Base-by-base conservation (phyloP, 2,113 vertebrate species). In the Apteryx owenii region DNA sequence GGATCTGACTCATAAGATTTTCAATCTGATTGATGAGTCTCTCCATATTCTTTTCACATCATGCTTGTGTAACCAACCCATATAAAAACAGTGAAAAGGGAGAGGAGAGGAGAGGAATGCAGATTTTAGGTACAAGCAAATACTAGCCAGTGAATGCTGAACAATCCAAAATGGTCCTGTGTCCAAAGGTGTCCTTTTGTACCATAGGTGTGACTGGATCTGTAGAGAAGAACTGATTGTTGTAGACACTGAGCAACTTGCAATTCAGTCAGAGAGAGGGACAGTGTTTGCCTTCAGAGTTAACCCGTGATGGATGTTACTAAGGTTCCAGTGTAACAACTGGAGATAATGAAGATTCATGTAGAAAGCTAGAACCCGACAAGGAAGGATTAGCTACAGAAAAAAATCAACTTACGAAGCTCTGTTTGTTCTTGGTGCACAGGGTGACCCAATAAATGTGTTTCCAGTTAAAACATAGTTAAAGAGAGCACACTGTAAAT, bases 1-100 rank as follows among this genome's bases (percentile, higher is more conserved):
- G 77, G 70, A 90, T 81, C 51, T 85, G 81, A 78, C 40, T 78
- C 68, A 86, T 75, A 69, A 90, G 38, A 62, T 90, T 83, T 95
- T 80, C 50, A 31, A 0, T 75, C 75, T 93, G n/a, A 92, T 17
- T 71, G 83, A 90, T 86, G 42, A 75, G 38, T 58, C 36, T 82
- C 48, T 61, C 85, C 46, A 4, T 14, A 70, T 60, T 25, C 12
- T 92, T 88, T 92, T 69, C 28, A 56, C 46, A 79, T 60, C 42
- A 46, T 31, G 73, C 19, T 62, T 36, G 23, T 75, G 68, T 50
- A 93, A 88, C 5, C 77, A 40, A 46, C 6, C n/a, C 3, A 4
- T 72, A 36, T 29, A 31, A 85, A 50, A 79, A 77, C 13, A 70
- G 2, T 4, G 10, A 61, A 53, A 28, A 46, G 20, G n/a, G 73